Evolutionary conservation across 2,113 vertebrate species (phyloP).

Genomic region (Phrynosoma platyrhinos): DNA sequence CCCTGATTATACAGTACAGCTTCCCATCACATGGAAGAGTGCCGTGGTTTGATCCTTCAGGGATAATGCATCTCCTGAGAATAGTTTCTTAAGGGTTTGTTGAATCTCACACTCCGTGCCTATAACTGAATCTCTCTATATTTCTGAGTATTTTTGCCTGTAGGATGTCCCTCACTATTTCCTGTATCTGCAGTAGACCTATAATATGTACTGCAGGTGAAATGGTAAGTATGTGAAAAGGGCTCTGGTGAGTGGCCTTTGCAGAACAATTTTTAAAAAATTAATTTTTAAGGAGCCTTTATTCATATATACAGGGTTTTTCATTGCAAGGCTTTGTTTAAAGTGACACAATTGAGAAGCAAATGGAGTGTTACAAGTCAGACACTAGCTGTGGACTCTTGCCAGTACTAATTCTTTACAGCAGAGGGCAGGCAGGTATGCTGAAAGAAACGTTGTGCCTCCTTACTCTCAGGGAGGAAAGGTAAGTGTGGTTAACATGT

Average conservation of each 20-base stretch:
- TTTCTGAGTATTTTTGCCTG: constrained; percentile 90
- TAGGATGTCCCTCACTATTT: constrained; percentile 91
- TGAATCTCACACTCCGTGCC: constrained; percentile 66
- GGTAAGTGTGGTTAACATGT: constrained; percentile 68
- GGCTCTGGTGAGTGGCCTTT: constrained; percentile 91
- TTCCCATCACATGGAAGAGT: constrained; percentile 45
- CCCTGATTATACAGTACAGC: constrained; percentile 39
- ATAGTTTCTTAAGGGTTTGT: constrained; percentile 66
- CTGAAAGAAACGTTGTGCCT: constrained; percentile 49
- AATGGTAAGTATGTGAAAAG: constrained; percentile 91
- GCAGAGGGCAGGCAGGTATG: constrained; percentile 72
- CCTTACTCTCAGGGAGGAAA: constrained; percentile 60
- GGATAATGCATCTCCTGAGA: constrained; percentile 65
- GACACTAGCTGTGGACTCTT: constrained; percentile 85
- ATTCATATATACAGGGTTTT: constrained; percentile 78
- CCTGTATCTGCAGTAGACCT: constrained; percentile 91
- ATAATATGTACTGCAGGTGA: constrained; percentile 91
- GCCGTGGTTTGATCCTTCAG: constrained; percentile 52
- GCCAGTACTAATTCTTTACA: constrained; percentile 71
- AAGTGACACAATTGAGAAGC: constrained; percentile 72
- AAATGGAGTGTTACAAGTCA: constrained; percentile 78
- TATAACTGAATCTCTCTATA: constrained; percentile 77
- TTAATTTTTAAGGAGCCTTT: constrained; percentile 65
- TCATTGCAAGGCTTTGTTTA: constrained; percentile 86
- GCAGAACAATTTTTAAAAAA: constrained; percentile 79